Conservation (phyloP, 2,113 vertebrate genomes). For the Xiphophorus hellerii region DNA sequence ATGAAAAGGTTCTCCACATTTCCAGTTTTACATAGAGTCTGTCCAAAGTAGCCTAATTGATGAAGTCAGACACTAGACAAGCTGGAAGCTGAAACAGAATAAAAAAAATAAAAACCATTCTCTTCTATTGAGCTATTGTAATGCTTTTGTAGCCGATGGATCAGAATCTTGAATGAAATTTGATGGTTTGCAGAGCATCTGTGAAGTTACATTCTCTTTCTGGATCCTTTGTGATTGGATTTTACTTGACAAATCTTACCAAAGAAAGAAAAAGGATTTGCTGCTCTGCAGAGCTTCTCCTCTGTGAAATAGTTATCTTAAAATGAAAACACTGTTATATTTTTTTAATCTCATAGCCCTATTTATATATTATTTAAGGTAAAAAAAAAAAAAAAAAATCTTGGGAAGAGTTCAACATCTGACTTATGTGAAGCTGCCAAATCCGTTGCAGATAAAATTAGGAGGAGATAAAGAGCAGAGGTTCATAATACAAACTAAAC, state of each 20-base stretch:
- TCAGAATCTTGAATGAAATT: neutral
- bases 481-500: too few species aligned
- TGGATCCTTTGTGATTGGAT: neutral
- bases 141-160: slow-evolving; percentile 11
- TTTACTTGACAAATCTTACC: neutral
- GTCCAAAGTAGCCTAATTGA: slow-evolving; percentile 27
- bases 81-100: slow-evolving; percentile 4
- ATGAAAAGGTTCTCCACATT: slow-evolving; percentile 29
- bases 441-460: neutral
- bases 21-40: slow-evolving; percentile 15
- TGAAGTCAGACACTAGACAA: slow-evolving; percentile 20
- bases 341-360: neutral
- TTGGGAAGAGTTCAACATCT: neutral
- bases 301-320: neutral
- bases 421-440: neutral
- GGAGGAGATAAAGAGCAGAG: too few species aligned
- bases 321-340: neutral
- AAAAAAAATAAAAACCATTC: neutral
- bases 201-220: neutral
- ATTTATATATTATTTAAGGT: neutral
- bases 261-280: neutral
- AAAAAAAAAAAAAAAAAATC: too few species aligned
- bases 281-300: neutral
- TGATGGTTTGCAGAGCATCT: neutral
- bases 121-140: neutral